A percentile compares a stretch with the other conserved stretches of the same genome.
phyloP scores from a whole-genome alignment of 2,888 invertebrate genomes.

The Antheraea yamamai region DNA sequence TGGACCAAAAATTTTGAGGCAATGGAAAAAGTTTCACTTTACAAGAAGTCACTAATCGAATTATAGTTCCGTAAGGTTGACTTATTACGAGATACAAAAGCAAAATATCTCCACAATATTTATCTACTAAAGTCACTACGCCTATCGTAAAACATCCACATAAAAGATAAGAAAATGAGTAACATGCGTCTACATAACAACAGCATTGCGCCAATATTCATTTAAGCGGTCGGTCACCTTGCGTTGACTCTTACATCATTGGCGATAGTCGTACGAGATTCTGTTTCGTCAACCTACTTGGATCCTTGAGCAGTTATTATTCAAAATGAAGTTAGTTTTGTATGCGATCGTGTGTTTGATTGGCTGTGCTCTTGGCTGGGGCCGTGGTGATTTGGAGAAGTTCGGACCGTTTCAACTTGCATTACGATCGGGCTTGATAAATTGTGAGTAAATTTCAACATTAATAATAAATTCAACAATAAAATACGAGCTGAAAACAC shows the following conservation, averaged over 20 bases:
- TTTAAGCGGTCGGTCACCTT: conserved; percentile 17
- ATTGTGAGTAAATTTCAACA: conserved; percentile 56
- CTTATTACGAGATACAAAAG: not conserved
- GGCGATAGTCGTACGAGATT: not conserved
- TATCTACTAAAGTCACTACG: not conserved
- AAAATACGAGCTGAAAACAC: too few species aligned
- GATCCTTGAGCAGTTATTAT: not conserved
- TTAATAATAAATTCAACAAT: too few species aligned
- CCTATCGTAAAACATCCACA: conserved; percentile 1
- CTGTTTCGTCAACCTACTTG: not conserved
- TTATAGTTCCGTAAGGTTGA: not conserved
- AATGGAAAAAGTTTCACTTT: too few species aligned
- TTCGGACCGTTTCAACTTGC: conserved; percentile 67
- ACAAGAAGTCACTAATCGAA: not conserved
- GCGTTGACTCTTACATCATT: conserved; percentile 1
- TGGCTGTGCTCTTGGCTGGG: conserved; percentile 39
- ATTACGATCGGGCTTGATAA: conserved; percentile 57
- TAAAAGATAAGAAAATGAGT: conserved; percentile 12
- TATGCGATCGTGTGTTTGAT: conserved; percentile 38
- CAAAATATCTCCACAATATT: not conserved
- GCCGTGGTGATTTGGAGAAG: conserved; percentile 61
- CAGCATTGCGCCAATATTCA: not conserved
- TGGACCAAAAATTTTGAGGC: too few species aligned
- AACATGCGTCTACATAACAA: not conserved
- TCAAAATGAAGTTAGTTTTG: conserved; percentile 31